Evolutionary conservation across 2,888 invertebrate genomes (phyloP), one percentile per base, ranked within the genome.

Genomic region (Dioctria linearis): DNA sequence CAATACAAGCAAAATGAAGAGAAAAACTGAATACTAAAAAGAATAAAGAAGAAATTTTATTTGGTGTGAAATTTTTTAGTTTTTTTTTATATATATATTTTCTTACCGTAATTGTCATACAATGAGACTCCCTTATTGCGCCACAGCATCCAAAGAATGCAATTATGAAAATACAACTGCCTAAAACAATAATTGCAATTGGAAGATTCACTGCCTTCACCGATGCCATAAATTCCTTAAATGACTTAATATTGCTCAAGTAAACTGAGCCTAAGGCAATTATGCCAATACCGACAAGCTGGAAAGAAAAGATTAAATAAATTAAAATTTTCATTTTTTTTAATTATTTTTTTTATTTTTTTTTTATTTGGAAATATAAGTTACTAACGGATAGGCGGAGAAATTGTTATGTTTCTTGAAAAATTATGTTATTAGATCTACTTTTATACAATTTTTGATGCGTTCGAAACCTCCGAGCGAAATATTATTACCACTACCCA

Each of bases 101-200:
- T 84, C 93, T 92, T 90, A 96, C 95, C 86, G 94, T 94, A 88
- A 95, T 92, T 79, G 95, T 92, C 94, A 96, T 95, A 90, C 95
- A 96, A 86, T 96, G 94, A 86, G 95, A 96, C 89, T 97, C 96
- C 83, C 95, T 92, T 84, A 95, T 93, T 11, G 97, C 96, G 63
- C 97, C 97, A 87, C 96, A 96, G 89, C 97, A 97, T 83, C 96
- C 97, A 87, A 96, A 94, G 91, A 96, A 96, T 3, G 96, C 94
- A 83, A 96, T 94, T 84, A 95, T 88, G 86, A 96, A 94, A 83
- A 95, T 93, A 79, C 95, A 86, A 9, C 92, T 90, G 11, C 95
- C 94, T 82, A 95, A 88, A 80, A 93, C 88, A 82, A 95, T 93
- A 84, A 94, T 90, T 59, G 91, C 86, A 86, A 94, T 90, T 2